A percentile compares a stretch with the other conserved stretches of the same genome.
Conservation (phyloP, 2,888 invertebrate genomes). For the Gryllus longicercus region DNA sequence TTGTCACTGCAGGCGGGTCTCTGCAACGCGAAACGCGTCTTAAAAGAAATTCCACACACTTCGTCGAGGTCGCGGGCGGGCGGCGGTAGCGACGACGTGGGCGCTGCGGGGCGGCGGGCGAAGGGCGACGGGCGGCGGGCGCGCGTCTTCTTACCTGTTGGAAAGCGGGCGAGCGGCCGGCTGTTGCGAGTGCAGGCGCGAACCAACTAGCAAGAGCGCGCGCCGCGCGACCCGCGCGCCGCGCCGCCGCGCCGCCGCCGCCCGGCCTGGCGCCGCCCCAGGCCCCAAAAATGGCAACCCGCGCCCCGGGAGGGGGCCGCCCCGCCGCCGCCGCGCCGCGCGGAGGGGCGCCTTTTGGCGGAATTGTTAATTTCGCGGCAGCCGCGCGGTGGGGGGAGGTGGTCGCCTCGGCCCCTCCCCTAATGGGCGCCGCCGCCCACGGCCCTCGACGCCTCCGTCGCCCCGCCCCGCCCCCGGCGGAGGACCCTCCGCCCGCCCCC, state of each 20-base stretch:
- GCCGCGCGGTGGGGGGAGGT: neutral
- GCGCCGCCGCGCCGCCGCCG: neutral
- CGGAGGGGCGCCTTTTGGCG: conserved; percentile 18
- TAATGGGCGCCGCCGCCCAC: conserved; percentile 8
- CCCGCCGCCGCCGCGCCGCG: conserved; percentile 7
- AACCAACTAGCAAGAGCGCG: neutral
- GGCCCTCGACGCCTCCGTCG: neutral
- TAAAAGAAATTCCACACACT: too few species aligned
- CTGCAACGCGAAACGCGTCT: too few species aligned
- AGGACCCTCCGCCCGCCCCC: too few species aligned
- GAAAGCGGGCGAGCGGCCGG: conserved; percentile 25
- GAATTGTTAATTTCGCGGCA: conserved; percentile 33
- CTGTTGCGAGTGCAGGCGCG: conserved; percentile 31
- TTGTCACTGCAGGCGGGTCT: too few species aligned
- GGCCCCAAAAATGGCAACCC: conserved; percentile 35
- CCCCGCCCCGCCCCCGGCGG: neutral
- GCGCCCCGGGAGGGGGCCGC: neutral
- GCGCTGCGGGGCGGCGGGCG: neutral
- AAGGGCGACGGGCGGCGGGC: neutral
- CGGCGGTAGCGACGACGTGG: too few species aligned
- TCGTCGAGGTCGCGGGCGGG: too few species aligned
- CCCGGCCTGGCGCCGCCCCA: conserved; percentile 27
- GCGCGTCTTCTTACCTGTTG: conserved; percentile 31
- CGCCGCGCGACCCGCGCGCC: neutral
- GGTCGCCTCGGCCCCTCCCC: conserved; percentile 4